These are phyloP conservation scores for Labeo calbasu DNA, from an alignment of 2,797 vertebrate genomes.

Conservation along the genomic window DNA sequence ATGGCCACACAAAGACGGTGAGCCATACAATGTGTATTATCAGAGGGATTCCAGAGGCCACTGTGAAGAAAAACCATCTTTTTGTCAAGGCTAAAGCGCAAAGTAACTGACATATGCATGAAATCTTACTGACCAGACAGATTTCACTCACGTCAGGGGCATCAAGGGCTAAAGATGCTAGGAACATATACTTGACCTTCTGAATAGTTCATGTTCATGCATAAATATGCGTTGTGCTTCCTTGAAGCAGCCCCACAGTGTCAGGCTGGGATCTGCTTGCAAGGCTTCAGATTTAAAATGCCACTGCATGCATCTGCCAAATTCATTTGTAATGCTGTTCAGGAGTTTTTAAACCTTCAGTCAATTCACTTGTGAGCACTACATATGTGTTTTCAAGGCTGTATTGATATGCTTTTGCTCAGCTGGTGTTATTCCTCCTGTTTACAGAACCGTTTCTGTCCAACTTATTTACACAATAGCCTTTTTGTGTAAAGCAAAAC, in stretches of 20 bases:
- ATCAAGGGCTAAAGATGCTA: conserved; percentile 3
- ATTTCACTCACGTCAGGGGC: conserved; percentile 28
- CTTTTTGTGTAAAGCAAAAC: neutral
- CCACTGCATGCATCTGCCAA: neutral
- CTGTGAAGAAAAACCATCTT: conserved; percentile 47
- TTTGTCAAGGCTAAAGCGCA: neutral
- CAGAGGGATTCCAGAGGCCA: conserved; percentile 37
- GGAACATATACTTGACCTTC: conserved; percentile 50
- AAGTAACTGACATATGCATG: conserved; percentile 44
- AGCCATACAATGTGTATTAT: conserved; percentile 43
- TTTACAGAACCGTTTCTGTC: neutral
- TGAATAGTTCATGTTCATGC: conserved; percentile 33
- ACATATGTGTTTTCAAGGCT: conserved; percentile 34
- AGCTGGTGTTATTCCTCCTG: conserved; percentile 49
- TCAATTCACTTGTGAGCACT: conserved; percentile 51
- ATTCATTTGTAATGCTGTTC: conserved; percentile 31
- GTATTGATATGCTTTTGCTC: conserved; percentile 59
- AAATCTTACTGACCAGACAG: conserved; percentile 33
- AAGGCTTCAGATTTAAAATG: conserved; percentile 19
- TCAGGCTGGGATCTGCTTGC: conserved; percentile 13
- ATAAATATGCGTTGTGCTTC: conserved; percentile 55
- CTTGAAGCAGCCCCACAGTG: conserved; percentile 48
- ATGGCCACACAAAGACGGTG: conserved; percentile 14
- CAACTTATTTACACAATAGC: neutral
- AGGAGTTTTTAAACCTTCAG: conserved; percentile 40